Evolutionary conservation across 1,140 invertebrate genomes (phyloP).

Genomic region (Alviniconcha marisindica): DNA sequence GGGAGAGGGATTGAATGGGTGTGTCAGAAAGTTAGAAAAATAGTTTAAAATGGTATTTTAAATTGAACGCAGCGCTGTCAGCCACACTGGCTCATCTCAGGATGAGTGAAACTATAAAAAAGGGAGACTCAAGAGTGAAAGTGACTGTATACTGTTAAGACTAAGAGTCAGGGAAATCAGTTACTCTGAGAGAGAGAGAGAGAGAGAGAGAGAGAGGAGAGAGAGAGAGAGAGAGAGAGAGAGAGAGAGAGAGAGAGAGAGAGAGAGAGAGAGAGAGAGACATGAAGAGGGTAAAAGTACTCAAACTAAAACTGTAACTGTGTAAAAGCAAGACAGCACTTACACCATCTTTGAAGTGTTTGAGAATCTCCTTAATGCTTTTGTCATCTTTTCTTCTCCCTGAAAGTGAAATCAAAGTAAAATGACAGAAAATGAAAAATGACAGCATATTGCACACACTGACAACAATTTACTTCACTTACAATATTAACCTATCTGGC

Average conservation of each 20-base stretch:
- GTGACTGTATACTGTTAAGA: too few relatives aligned
- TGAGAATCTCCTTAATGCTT: slow-evolving; percentile 25
- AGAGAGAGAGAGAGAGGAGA: too few relatives aligned
- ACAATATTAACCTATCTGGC: too few relatives aligned
- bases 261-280: slow-evolving; percentile 11
- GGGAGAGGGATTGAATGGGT: too few relatives aligned
- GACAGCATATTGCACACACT: too few relatives aligned
- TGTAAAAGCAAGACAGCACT: too few relatives aligned
- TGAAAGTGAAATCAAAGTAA: slow-evolving; percentile 12
- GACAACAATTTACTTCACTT: too few relatives aligned
- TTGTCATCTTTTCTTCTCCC: slow-evolving; percentile 4
- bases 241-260: background rate
- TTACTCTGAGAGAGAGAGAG: slow-evolving; percentile 19
- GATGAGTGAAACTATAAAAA: background rate
- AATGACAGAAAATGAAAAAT: too few relatives aligned
- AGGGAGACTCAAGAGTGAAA: too few relatives aligned
- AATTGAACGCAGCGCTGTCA: too few relatives aligned
- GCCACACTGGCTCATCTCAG: background rate
- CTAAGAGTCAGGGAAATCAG: background rate
- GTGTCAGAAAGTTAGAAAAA: too few relatives aligned
- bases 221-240: background rate
- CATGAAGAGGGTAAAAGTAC: background rate
- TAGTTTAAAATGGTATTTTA: background rate
- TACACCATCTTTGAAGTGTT: slow-evolving; percentile 19
- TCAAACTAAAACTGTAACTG: background rate